phyloP scores from a whole-genome alignment of 2,888 invertebrate genomes.

The Acrobasis suavella region DNA sequence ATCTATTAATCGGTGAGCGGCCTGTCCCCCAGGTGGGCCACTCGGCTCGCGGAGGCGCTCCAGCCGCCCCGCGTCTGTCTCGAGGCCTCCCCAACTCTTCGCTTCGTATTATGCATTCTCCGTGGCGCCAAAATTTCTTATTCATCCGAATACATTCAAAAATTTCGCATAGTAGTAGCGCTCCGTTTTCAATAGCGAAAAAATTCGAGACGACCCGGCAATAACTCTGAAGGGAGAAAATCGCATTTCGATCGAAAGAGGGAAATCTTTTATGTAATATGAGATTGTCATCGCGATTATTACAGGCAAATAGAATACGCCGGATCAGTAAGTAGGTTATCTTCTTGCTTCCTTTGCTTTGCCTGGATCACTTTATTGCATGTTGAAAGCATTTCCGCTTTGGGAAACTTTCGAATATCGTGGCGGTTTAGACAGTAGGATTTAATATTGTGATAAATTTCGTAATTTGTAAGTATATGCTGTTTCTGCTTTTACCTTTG shows the following conservation, averaged over 20 bases:
- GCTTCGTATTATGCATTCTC: constrained; percentile 62
- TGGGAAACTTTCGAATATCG: neutral
- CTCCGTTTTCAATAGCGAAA: constrained; percentile 74
- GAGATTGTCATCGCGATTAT: constrained; percentile 83
- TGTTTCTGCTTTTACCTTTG: no score
- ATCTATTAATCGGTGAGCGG: constrained; percentile 39
- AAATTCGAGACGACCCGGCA: constrained; percentile 74
- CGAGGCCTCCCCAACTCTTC: constrained; percentile 38
- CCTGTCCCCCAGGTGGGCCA: constrained; percentile 22
- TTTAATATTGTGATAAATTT: constrained; percentile 19
- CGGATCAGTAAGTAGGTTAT: constrained; percentile 82
- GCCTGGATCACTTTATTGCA: constrained; percentile 76
- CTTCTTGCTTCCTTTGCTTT: constrained; percentile 77
- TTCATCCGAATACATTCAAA: constrained; percentile 78
- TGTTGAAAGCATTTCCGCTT: constrained; percentile 47
- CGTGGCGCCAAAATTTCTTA: constrained; percentile 70
- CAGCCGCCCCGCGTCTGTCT: constrained; percentile 37
- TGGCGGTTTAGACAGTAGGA: constrained; percentile 21
- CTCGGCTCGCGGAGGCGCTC: constrained; percentile 26
- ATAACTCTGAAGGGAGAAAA: constrained; percentile 79
- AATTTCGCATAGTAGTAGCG: constrained; percentile 67
- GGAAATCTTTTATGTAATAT: constrained; percentile 83
- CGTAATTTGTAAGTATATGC: neutral
- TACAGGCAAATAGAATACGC: constrained; percentile 82
- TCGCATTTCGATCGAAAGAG: constrained; percentile 81